Evolutionary conservation across 2,797 vertebrate species (phyloP), one percentile per base, ranked within the genome.

Genomic region (Fundulus diaphanus): DNA sequence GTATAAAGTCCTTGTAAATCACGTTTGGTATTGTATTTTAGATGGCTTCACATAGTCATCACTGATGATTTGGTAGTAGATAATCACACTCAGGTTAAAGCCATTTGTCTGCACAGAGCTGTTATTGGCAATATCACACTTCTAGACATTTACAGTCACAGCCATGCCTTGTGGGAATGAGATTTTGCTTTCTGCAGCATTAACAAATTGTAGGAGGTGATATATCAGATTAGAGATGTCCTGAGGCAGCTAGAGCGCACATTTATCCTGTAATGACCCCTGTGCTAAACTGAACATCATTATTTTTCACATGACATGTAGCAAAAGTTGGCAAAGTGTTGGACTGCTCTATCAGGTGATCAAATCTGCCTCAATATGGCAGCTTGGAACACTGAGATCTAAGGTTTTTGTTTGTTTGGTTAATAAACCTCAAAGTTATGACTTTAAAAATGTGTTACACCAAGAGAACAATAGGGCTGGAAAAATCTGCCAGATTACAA

Each of bases 221-320:
- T 79, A 69, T 77, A 90, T 87, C 82, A 88, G 82, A 91, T 89
- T 84, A 87, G 74, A 82, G 81, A 79, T 80, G 82, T 86, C 90
- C 86, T 81, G 70, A 35, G 86, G 86, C 84, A 72, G 56, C 78
- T 83, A 71, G 79, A 81, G 84, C 77, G 76, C 80, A 86, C 87
- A 88, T 88, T 85, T 80, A 89, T 87, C 87, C 82, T 78, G 80
- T 77, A 80, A 88, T 70, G 85, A 80, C 76, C 85, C 49, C 78
- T 66, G 74, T 63, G 78, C 82, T 81, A 73, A 71, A 73, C 80
- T 48, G 74, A 85, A 67, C 80, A 24, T 74, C 76, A 76, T 78
- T 86, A 81, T 84, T 87, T 82, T 83, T 86, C 74, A 67, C 74
- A 72, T 82, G 85, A 84, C 88, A 83, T 2, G 49, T 42, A 81